Evolutionary conservation across 2,888 invertebrate species (phyloP).

Genomic region (Bruchidius siliquastri): DNA sequence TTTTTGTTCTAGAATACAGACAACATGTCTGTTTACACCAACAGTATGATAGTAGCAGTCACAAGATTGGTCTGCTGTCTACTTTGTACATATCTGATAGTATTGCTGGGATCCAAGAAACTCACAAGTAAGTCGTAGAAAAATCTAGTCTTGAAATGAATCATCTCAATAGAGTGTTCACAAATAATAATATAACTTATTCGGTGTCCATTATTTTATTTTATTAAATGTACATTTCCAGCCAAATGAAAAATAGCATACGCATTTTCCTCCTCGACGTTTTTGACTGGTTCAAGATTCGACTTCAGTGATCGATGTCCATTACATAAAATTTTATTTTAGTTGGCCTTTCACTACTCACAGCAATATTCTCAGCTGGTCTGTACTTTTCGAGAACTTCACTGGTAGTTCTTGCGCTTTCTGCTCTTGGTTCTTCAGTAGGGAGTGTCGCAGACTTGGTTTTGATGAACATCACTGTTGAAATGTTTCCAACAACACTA

Average conservation of each 20-base stretch:
- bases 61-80: slow-evolving; percentile 60
- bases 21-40: slow-evolving; percentile 55
- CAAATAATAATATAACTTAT: too few relatives aligned
- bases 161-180: too few relatives aligned
- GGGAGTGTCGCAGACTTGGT: slow-evolving; percentile 57
- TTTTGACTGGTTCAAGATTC: too few relatives aligned
- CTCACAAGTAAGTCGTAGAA: slow-evolving; percentile 47
- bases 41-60: slow-evolving; percentile 63
- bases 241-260: too few relatives aligned
- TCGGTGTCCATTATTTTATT: too few relatives aligned
- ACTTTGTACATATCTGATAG: slow-evolving; percentile 54
- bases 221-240: too few relatives aligned
- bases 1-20: slow-evolving; percentile 28
- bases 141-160: too few relatives aligned
- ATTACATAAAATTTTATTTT: too few relatives aligned
- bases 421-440: slow-evolving; percentile 44
- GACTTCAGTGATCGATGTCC: too few relatives aligned
- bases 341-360: not conserved
- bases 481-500: slow-evolving; percentile 63
- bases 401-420: not conserved
- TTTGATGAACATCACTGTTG: slow-evolving; percentile 58
- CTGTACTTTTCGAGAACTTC: not conserved
- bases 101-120: slow-evolving; percentile 51
- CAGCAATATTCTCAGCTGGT: not conserved
- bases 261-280: too few relatives aligned